Evolutionary conservation across 2,888 invertebrate species (phyloP).

Genomic region (Leucophora obtusa): DNA sequence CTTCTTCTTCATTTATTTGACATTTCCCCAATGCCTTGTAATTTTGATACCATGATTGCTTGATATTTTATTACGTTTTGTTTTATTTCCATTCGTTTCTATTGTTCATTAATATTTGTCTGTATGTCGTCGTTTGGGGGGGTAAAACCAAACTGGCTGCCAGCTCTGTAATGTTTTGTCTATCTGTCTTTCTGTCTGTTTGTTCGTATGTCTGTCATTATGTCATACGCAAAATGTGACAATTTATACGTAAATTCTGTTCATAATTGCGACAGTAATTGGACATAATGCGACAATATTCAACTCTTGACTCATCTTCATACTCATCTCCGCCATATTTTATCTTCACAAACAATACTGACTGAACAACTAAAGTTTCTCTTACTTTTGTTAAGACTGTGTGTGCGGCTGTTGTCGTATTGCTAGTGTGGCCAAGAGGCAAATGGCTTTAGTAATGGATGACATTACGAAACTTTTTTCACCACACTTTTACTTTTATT

Average conservation of each 20-base stretch:
- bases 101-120: slow-evolving; percentile 8
- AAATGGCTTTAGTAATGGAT: slow-evolving; percentile 44
- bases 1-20: slow-evolving; percentile 32
- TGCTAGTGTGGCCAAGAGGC: slow-evolving; percentile 11
- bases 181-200: slow-evolving; percentile 25
- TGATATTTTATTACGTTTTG: slow-evolving; percentile 17
- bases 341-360: not conserved
- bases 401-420: not conserved
- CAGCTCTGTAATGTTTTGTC: slow-evolving; percentile 27
- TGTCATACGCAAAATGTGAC: slow-evolving; percentile 70
- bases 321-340: not conserved
- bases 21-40: slow-evolving; percentile 32
- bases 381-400: not conserved
- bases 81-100: slow-evolving; percentile 12
- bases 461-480: slow-evolving; percentile 25
- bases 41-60: slow-evolving; percentile 23
- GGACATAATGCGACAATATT: slow-evolving; percentile 77
- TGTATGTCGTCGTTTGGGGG: not conserved
- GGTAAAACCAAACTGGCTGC: slow-evolving; percentile 28
- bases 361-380: slow-evolving; percentile 1
- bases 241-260: slow-evolving; percentile 70
- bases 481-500: slow-evolving; percentile 40
- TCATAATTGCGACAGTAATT: slow-evolving; percentile 78
- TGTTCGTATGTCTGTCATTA: slow-evolving; percentile 25
- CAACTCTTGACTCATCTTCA: slow-evolving; percentile 62